phyloP scores from a whole-genome alignment of 2,113 vertebrate genomes.

The Phodopus roborovskii region DNA sequence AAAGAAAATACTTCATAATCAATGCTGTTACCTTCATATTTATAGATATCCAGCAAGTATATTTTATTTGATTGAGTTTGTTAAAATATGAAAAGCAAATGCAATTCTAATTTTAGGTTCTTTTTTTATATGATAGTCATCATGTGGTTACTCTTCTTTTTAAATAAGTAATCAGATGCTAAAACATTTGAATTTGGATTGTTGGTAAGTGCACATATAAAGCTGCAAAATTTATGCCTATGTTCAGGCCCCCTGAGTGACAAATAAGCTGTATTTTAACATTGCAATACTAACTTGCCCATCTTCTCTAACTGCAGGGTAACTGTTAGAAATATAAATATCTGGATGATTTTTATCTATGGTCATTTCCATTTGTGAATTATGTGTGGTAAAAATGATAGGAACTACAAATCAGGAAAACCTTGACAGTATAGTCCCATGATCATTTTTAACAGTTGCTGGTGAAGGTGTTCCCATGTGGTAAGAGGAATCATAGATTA shows the following conservation, averaged over 20 bases:
- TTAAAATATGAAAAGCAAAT: neutral
- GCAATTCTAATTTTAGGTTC: neutral
- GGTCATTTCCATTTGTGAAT: neutral
- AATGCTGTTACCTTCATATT: neutral
- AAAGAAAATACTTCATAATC: neutral
- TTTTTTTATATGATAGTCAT: neutral
- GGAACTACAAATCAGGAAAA: neutral
- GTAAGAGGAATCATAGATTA: neutral
- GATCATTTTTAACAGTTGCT: neutral
- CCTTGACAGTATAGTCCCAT: neutral
- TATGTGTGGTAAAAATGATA: neutral
- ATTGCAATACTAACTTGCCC: neutral
- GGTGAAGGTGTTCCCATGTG: neutral
- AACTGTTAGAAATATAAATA: neutral
- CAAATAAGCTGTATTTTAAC: neutral
- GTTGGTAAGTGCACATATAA: neutral
- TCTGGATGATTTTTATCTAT: neutral
- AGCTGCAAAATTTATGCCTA: neutral
- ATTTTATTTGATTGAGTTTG: neutral
- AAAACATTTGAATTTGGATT: neutral
- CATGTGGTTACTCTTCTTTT: neutral
- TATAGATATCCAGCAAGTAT: neutral
- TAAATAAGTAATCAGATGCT: constrained; percentile 25
- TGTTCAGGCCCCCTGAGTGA: neutral
- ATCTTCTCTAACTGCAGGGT: neutral